These are phyloP conservation scores for Anser brachyrhynchus DNA, from an alignment of 2,113 vertebrate species.

Conservation along the genomic window DNA sequence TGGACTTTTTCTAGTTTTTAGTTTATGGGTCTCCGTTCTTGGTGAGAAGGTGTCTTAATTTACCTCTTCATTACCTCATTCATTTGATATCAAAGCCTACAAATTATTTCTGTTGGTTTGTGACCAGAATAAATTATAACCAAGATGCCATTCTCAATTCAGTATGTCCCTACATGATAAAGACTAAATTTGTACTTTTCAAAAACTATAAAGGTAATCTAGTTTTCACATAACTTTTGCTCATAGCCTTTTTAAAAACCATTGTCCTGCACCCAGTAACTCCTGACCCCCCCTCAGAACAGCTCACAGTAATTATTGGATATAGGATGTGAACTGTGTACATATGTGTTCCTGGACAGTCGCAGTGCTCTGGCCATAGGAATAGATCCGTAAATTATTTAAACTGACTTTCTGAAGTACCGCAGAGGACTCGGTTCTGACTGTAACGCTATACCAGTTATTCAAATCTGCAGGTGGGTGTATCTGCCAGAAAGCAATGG, in stretches of 20 bases:
- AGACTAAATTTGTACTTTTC: not conserved
- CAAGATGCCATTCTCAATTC: not conserved
- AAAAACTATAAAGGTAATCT: not conserved
- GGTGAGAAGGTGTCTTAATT: not conserved
- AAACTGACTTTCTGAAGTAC: not conserved
- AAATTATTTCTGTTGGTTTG: not conserved
- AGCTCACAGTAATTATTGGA: not conserved
- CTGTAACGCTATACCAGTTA: not conserved
- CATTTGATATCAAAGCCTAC: not conserved
- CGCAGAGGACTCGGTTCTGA: not conserved
- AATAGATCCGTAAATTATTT: not conserved
- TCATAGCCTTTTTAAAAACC: not conserved
- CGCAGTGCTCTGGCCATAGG: not conserved
- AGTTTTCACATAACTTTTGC: not conserved
- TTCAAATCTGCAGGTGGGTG: not conserved
- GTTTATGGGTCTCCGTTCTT: not conserved
- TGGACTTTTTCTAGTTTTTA: not conserved
- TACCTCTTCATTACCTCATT: not conserved
- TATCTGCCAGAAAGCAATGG: not conserved
- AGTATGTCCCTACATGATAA: not conserved
- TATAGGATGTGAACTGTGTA: not conserved
- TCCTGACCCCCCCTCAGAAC: not conserved
- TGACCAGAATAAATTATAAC: not conserved
- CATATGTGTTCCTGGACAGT: not conserved
- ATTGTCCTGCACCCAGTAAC: not conserved